Percentiles rank a stretch among this genome's conserved stretches.
These are phyloP conservation scores for Pharmacophagus antenor DNA, from an alignment of 2,888 invertebrate species.

Conservation along the genomic window DNA sequence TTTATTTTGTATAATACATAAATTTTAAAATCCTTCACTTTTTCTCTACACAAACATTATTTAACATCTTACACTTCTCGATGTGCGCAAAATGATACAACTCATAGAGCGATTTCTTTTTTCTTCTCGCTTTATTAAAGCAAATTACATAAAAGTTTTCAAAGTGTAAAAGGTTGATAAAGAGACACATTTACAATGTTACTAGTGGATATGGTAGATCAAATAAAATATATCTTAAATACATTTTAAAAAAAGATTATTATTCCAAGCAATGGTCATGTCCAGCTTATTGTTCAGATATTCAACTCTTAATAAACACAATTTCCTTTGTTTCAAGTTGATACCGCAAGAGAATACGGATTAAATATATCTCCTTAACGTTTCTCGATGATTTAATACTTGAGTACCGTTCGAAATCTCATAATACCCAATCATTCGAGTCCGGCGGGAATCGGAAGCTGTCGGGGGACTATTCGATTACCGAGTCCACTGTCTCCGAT, in stretches of 20 bases:
- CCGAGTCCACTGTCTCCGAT: constrained; percentile 31
- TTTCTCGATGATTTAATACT: constrained; percentile 62
- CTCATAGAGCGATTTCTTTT: no score
- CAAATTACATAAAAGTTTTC: no score
- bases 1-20: no score
- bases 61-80: no score
- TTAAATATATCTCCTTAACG: constrained; percentile 39
- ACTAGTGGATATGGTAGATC: no score
- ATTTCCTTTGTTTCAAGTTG: constrained; percentile 38
- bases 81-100: no score
- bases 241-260: neutral
- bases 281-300: neutral
- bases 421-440: constrained; percentile 74
- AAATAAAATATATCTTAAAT: no score
- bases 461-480: constrained; percentile 48
- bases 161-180: no score
- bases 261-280: neutral
- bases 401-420: constrained; percentile 57
- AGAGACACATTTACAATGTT: no score
- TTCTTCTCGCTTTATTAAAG: no score
- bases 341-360: constrained; percentile 38
- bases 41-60: no score
- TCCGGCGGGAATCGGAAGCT: constrained; percentile 47
- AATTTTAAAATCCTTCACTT: no score
- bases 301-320: constrained; percentile 40